A percentile compares a stretch with the other conserved stretches of the same genome.
Evolutionary conservation across 1,140 invertebrate genomes (phyloP).

Genomic region (Araneus ventricosus): DNA sequence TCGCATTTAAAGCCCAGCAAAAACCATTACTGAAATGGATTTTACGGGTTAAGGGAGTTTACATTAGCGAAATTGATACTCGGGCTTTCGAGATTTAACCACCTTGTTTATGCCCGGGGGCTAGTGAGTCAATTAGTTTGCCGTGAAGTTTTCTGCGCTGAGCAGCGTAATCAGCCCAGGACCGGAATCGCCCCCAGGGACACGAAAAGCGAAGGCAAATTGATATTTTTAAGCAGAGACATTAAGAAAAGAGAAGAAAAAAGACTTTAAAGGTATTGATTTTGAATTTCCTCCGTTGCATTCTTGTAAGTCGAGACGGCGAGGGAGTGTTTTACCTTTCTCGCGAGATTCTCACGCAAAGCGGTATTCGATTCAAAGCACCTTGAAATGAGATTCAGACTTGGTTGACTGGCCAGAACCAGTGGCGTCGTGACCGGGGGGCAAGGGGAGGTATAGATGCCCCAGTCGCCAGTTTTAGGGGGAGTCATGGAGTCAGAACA

Average conservation of each 20-base stretch:
- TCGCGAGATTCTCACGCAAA: too few species aligned
- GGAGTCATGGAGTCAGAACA: too few species aligned
- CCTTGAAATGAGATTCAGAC: too few species aligned
- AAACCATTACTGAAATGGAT: too few species aligned
- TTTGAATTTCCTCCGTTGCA: not conserved
- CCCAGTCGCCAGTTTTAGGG: too few species aligned
- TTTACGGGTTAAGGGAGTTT: not conserved
- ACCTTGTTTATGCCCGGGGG: not conserved
- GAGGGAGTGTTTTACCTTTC: too few species aligned
- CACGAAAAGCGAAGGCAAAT: not conserved
- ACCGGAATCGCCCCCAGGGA: not conserved
- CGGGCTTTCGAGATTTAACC: not conserved
- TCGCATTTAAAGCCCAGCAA: not conserved
- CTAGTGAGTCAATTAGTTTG: not conserved
- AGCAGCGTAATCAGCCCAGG: not conserved
- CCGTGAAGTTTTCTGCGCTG: not conserved
- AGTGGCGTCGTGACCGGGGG: too few species aligned
- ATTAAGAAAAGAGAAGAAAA: not conserved
- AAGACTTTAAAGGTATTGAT: not conserved
- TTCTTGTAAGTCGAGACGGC: not conserved
- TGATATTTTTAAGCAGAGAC: constrained; percentile 13
- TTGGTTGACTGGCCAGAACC: too few species aligned
- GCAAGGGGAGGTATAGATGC: too few species aligned
- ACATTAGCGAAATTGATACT: constrained; percentile 1
- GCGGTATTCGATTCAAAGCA: too few species aligned